Conservation (phyloP, 2,888 invertebrate genomes). For the Cephus rjabovi region DNA sequence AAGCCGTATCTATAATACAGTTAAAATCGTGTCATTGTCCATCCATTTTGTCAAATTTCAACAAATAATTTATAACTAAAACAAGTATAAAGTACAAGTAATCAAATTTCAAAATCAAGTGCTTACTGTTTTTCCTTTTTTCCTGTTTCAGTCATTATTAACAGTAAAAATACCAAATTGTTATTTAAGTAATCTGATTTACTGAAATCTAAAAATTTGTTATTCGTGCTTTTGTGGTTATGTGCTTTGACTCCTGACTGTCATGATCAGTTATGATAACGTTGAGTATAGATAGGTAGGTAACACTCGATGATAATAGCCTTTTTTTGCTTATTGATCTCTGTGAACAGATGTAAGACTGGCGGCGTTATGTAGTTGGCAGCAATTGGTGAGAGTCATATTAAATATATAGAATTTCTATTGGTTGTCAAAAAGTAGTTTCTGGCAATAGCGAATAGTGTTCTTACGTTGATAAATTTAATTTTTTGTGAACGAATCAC, state of each 20-base stretch:
- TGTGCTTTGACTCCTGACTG: background rate
- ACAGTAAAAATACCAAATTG: background rate
- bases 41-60: background rate
- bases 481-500: background rate
- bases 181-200: background rate
- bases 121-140: background rate
- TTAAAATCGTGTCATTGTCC: background rate
- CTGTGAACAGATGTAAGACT: too few species aligned
- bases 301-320: too few species aligned
- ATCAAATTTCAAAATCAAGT: background rate
- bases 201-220: background rate
- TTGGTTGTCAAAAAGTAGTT: background rate
- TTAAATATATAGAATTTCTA: too few species aligned
- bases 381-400: too few species aligned
- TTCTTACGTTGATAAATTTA: background rate
- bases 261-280: too few species aligned
- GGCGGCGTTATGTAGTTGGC: too few species aligned
- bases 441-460: background rate
- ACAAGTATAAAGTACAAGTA: background rate
- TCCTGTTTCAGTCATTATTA: background rate
- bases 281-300: too few species aligned
- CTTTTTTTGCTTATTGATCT: too few species aligned
- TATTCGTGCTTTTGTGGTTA: background rate
- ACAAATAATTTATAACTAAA: background rate
- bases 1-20: conserved; percentile 78